A percentile compares a stretch with the other conserved stretches of the same genome.
Conservation (phyloP, 2,888 invertebrate species). For the Ochropacha duplaris region DNA sequence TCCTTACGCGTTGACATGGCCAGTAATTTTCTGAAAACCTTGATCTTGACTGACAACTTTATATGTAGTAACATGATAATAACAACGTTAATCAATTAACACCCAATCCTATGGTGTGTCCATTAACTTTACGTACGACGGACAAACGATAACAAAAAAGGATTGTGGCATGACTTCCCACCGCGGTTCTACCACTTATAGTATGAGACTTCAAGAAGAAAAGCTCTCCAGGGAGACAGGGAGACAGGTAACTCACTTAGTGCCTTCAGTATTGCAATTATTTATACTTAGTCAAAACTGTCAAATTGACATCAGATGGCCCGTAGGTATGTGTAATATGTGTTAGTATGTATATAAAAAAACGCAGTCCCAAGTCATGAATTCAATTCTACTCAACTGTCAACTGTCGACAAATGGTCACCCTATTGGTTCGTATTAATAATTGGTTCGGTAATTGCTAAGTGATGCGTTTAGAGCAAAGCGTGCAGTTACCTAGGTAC, state of each 20-base stretch:
- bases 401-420: slow-evolving; percentile 16
- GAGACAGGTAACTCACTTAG: no score
- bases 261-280: no score
- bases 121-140: neutral
- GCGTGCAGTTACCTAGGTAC: no score
- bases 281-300: no score
- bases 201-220: no score
- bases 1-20: slow-evolving; percentile 17
- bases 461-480: slow-evolving; percentile 13
- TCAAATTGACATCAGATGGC: no score
- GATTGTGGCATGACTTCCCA: no score
- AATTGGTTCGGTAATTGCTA: slow-evolving; percentile 18
- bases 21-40: slow-evolving; percentile 36
- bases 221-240: no score
- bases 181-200: no score
- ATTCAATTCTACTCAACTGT: no score
- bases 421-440: slow-evolving; percentile 23
- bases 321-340: no score
- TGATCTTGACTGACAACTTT: slow-evolving; percentile 39
- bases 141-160: neutral
- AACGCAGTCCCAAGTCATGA: neutral
- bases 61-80: slow-evolving; percentile 33
- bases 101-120: neutral
- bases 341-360: no score
- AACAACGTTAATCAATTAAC: slow-evolving; percentile 5